These are phyloP conservation scores for Apamea monoglypha DNA, from an alignment of 2,888 invertebrate genomes.

Conservation along the genomic window DNA sequence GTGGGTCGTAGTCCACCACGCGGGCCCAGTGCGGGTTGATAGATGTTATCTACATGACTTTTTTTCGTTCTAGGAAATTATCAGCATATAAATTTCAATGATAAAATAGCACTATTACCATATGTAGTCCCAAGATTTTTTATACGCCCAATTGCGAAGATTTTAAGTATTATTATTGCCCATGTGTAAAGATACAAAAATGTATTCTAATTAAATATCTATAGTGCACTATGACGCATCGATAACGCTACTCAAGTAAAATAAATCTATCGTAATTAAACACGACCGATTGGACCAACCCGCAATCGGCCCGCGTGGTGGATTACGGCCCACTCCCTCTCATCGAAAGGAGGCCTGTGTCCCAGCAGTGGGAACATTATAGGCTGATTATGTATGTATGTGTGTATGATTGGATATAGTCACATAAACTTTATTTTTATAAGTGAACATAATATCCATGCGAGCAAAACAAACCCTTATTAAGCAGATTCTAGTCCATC, in stretches of 20 bases:
- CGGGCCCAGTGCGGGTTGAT: too few species aligned
- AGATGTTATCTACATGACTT: too few species aligned
- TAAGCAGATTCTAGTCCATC: constrained; percentile 18
- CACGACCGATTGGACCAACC: not conserved
- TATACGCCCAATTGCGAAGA: not conserved
- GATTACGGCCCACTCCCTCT: too few species aligned
- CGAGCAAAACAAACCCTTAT: constrained; percentile 15
- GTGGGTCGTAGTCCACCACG: too few species aligned
- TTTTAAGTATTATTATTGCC: not conserved
- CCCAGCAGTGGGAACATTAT: too few species aligned
- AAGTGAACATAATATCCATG: not conserved
- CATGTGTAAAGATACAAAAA: not conserved
- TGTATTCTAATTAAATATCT: not conserved
- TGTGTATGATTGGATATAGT: not conserved
- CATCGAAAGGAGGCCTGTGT: too few species aligned
- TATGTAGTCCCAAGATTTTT: not conserved
- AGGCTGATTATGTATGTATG: too few species aligned
- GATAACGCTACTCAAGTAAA: not conserved
- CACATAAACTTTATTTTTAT: not conserved
- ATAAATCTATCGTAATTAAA: not conserved
- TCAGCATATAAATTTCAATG: too few species aligned
- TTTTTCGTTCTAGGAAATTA: too few species aligned
- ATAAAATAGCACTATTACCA: not conserved
- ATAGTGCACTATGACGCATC: too few species aligned
- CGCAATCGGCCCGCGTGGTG: too few species aligned